These are phyloP conservation scores for Apaloderma vittatum DNA, from an alignment of 2,113 vertebrate genomes.

Conservation along the genomic window DNA sequence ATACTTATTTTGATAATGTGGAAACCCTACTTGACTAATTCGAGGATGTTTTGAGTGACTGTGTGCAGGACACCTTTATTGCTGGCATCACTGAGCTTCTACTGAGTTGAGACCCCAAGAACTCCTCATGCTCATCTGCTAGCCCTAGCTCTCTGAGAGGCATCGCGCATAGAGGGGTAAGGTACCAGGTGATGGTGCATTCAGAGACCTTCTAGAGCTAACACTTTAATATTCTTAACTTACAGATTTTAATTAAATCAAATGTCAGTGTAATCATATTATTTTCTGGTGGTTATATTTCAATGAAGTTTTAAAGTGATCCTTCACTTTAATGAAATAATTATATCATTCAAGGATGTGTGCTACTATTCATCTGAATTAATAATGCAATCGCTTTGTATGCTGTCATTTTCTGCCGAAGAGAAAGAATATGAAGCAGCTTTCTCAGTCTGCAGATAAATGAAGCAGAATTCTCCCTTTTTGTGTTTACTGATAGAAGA, in stretches of 20 bases:
- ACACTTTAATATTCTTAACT: neutral
- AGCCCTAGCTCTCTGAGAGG: neutral
- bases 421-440: neutral
- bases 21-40: neutral
- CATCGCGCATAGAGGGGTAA: accelerated
- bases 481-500: neutral
- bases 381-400: neutral
- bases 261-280: slow-evolving; percentile 50
- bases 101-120: neutral
- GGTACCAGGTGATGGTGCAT: neutral
- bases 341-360: neutral
- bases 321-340: slow-evolving; percentile 40
- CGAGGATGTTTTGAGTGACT: neutral
- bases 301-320: slow-evolving; percentile 55
- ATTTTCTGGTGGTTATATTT: slow-evolving; percentile 28
- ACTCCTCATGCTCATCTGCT: accelerated
- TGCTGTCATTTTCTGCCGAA: neutral
- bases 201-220: neutral
- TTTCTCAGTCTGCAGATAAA: neutral
- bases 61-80: neutral
- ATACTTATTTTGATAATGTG: neutral
- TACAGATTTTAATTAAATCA: slow-evolving; percentile 49
- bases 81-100: neutral
- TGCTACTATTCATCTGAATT: slow-evolving; percentile 24
- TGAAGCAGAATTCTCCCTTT: neutral